These are phyloP conservation scores for Megatriorchis doriae DNA, from an alignment of 2,113 vertebrate genomes.

Conservation along the genomic window DNA sequence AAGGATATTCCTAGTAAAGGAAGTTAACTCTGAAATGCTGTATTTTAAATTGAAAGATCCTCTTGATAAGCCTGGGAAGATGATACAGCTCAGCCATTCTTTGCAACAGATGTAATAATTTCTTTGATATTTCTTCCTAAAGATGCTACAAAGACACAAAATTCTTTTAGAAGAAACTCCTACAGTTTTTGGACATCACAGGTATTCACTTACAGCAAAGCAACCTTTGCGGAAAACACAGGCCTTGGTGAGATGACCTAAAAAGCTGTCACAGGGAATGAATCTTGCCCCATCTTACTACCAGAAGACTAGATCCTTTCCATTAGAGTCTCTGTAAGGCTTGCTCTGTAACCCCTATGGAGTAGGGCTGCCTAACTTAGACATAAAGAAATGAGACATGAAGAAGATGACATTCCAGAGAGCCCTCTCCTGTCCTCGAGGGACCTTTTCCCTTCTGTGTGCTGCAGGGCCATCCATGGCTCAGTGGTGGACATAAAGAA, in stretches of 20 bases:
- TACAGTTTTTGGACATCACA: background rate
- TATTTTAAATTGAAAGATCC: background rate
- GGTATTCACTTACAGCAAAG: background rate
- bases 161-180: background rate
- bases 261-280: background rate
- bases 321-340: background rate
- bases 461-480: background rate
- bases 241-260: background rate
- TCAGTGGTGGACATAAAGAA: background rate
- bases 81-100: background rate
- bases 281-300: background rate
- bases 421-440: background rate
- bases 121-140: background rate
- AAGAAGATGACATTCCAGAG: background rate
- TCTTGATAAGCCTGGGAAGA: background rate
- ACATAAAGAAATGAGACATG: background rate
- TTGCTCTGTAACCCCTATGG: background rate
- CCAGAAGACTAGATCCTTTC: background rate
- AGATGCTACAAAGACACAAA: background rate
- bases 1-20: background rate
- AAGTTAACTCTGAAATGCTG: background rate
- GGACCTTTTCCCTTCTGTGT: background rate
- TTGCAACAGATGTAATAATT: background rate
- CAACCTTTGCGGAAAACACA: background rate
- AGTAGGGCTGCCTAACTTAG: background rate